Evolutionary conservation across 2,113 vertebrate genomes (phyloP).

Genomic region (Limanda limanda): DNA sequence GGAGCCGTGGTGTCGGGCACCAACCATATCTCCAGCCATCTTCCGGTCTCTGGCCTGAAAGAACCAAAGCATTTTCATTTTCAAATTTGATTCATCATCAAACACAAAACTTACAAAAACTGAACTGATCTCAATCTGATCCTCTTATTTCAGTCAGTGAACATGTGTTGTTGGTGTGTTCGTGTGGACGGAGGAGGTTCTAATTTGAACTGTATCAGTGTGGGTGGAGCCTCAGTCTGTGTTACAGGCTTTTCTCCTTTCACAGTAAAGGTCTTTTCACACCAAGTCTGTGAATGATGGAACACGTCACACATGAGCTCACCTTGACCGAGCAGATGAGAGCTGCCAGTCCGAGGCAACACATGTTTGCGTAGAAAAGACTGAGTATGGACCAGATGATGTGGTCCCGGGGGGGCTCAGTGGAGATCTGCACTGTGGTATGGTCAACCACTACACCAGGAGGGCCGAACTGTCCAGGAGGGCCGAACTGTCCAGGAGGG

Average conservation of each 20-base stretch:
- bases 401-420: slow-evolving; percentile 49
- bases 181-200: no score
- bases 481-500: not conserved
- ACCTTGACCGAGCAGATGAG: slow-evolving; percentile 73
- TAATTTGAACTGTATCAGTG: no score
- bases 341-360: slow-evolving; percentile 66
- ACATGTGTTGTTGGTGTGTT: no score
- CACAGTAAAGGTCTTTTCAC: no score
- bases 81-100: not conserved
- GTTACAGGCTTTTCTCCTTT: no score
- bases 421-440: not conserved
- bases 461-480: not conserved
- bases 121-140: not conserved
- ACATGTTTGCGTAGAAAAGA: slow-evolving; percentile 26
- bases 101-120: not conserved
- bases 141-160: not conserved
- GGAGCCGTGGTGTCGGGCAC: not conserved
- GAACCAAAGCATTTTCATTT: not conserved
- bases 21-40: not conserved
- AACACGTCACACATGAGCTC: not conserved
- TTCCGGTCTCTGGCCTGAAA: slow-evolving; percentile 1
- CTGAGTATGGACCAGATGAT: slow-evolving; percentile 70
- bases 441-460: not conserved
- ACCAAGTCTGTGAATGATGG: not conserved
- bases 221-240: no score